phyloP scores from a whole-genome alignment of 1,140 invertebrate species.

The Drosophila nigrodunni region DNA sequence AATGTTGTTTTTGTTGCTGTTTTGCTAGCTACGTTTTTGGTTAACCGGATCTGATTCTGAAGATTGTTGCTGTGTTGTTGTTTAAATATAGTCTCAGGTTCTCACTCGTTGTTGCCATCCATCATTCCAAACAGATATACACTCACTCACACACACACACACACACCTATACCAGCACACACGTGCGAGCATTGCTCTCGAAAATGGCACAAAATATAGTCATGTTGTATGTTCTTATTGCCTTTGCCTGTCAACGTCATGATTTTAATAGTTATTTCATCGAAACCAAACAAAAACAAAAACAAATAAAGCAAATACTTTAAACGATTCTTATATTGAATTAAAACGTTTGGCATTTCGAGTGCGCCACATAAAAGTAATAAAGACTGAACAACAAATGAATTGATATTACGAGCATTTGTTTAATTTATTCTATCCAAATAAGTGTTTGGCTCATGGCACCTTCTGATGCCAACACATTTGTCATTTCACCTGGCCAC shows the following conservation, averaged over 20 bases:
- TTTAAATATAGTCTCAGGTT: slow-evolving; percentile 38
- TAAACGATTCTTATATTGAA: slow-evolving; percentile 25
- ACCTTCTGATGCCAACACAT: slow-evolving; percentile 3
- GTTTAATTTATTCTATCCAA: neutral
- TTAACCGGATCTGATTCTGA: slow-evolving; percentile 76
- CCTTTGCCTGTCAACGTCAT: slow-evolving; percentile 58
- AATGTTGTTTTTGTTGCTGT: slow-evolving; percentile 14
- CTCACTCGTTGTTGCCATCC: slow-evolving; percentile 59
- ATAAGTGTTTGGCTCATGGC: neutral
- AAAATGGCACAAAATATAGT: slow-evolving; percentile 71
- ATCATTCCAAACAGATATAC: slow-evolving; percentile 55
- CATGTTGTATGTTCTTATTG: slow-evolving; percentile 40
- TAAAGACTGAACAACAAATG: neutral
- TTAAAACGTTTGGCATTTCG: slow-evolving; percentile 48
- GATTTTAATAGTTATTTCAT: slow-evolving; percentile 37
- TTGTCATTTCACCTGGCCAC: neutral
- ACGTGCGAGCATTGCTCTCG: slow-evolving; percentile 67
- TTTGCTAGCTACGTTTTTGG: slow-evolving; percentile 55
- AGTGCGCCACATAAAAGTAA: slow-evolving; percentile 35
- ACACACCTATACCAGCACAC: neutral
- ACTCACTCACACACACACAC: slow-evolving; percentile 8
- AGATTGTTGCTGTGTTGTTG: slow-evolving; percentile 57
- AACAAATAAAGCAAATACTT: neutral
- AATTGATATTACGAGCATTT: slow-evolving; percentile 12
- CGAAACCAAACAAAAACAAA: neutral